Evolutionary conservation across 53 echinoderm and acorn worm species (phyloP), one percentile per base, ranked within the genome.

Genomic region (Echinometra lucunter): DNA sequence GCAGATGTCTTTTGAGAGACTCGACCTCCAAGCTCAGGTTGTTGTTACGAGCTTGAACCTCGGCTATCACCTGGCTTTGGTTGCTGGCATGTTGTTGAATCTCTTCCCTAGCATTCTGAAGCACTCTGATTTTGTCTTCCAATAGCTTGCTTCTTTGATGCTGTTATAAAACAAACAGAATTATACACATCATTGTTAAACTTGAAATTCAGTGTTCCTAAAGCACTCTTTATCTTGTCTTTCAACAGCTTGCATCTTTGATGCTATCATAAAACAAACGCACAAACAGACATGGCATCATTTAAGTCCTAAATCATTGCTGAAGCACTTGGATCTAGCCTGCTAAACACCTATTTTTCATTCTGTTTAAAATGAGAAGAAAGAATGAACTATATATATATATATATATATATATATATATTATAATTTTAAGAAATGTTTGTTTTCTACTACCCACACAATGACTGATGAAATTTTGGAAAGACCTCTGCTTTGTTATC

Each of bases 41-140:
- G 92, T 94, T 99, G 53, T 96, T 96, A 55, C 95, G 96, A 66
- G 99, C 96, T 69, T 99, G 99, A 27, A 95, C 80, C 58, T 99
- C 99, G 17, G 97, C 94, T 12, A 98, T 90, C 32, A 93, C 93
- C 85, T 99, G 99, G 80, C 96, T 95, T 95, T 99, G 99, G 55
- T 99, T 98, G 30, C 95, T 98, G 47, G 96, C 92, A 74, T 99
- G 98, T 89, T 99, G 99, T 53, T 99, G 97, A 34, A 99, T 58
- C 47, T 99, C 99, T 94, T 99, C 99, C 74, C 98, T 99, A 38
- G 97, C 97, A 44, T 96, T 97, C 83, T 96, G 93, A 9, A 99
- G 95, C 11, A 98, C 91, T 25, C 99, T 95, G 55, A 98, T 96
- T 94, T 98, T 97, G 94, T 99, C 99, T 89, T 99, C 99, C 60